A percentile compares a stretch with the other conserved stretches of the same genome.
Evolutionary conservation across 2,113 vertebrate genomes (phyloP).

Genomic region (Clarias magur): DNA sequence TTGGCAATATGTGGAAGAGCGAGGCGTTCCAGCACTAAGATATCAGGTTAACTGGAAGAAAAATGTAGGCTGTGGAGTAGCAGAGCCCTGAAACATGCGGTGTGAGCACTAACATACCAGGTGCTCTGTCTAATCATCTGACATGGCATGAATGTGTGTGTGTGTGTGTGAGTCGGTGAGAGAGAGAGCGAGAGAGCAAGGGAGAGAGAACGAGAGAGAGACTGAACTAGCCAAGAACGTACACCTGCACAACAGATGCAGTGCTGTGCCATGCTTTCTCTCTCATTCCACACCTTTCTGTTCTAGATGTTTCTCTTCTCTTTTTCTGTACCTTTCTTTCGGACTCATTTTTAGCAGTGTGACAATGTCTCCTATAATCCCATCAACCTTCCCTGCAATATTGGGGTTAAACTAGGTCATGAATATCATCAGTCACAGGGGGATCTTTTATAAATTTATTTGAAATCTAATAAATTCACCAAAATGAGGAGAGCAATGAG

Average conservation of each 20-base stretch:
- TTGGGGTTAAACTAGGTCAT: neutral
- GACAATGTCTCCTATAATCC: neutral
- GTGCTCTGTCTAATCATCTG: constrained; percentile 40
- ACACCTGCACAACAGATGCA: constrained; percentile 51
- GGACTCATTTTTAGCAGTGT: neutral
- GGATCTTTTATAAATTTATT: neutral
- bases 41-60: neutral
- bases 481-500: neutral
- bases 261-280: constrained; percentile 13
- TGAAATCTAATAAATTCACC: neutral
- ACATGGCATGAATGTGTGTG: neutral
- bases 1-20: neutral
- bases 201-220: neutral
- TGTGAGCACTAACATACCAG: constrained; percentile 43
- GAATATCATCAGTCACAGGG: neutral
- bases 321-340: neutral
- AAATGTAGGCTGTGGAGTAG: neutral
- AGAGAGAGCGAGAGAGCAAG: neutral
- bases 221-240: neutral
- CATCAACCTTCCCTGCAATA: neutral
- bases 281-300: constrained; percentile 31
- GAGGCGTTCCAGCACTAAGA: neutral
- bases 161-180: too few species aligned
- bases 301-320: too few species aligned
- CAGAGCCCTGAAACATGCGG: neutral